Evolutionary conservation across 2,113 vertebrate species (phyloP).

Genomic region (Echinops telfairi): DNA sequence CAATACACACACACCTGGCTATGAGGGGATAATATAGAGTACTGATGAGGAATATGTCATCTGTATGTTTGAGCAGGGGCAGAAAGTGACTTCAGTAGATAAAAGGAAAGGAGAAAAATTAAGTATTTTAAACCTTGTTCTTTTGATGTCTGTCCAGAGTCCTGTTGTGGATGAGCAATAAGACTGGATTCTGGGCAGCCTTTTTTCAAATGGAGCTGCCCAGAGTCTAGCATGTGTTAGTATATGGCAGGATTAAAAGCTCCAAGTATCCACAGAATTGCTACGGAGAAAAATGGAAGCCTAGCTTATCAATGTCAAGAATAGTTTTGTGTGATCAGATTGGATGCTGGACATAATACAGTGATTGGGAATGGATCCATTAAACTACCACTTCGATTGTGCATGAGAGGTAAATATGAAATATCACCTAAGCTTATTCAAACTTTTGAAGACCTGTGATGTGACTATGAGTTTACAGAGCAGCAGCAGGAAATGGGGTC

Average conservation of each 20-base stretch:
- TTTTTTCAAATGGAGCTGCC: not conserved
- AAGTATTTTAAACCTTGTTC: not conserved
- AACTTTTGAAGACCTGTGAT: not conserved
- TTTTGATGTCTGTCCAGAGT: not conserved
- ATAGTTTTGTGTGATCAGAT: not conserved
- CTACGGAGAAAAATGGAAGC: too few relatives aligned
- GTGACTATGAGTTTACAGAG: not conserved
- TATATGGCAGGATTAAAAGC: not conserved
- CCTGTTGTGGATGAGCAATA: not conserved
- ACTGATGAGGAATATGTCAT: not conserved
- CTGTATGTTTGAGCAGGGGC: not conserved
- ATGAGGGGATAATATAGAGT: not conserved
- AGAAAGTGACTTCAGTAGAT: not conserved
- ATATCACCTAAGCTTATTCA: not conserved
- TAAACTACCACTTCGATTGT: not conserved
- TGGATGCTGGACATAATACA: not conserved
- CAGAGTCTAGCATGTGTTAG: not conserved
- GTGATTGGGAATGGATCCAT: not conserved
- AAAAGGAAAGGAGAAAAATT: not conserved
- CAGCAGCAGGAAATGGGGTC: not conserved
- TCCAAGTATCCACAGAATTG: not conserved
- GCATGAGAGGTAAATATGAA: not conserved
- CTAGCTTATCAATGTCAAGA: not conserved
- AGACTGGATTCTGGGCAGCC: not conserved
- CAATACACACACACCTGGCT: not conserved